Evolutionary conservation across 2,113 vertebrate genomes (phyloP).

Genomic region (Ceratotherium simum): DNA sequence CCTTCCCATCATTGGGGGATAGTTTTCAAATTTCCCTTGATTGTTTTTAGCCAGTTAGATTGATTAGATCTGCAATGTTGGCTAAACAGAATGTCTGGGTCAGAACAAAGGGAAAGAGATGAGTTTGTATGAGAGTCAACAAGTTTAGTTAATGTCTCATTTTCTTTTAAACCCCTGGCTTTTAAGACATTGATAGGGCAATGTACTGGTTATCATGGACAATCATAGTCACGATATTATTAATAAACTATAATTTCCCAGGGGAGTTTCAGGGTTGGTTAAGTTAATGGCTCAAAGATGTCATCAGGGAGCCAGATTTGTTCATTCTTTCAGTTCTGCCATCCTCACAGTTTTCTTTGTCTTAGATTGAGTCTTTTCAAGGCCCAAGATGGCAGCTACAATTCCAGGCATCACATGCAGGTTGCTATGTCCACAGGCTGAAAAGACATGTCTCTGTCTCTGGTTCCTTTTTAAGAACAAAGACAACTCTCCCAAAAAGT

Average conservation of each 20-base stretch:
- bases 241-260: conserved; percentile 26
- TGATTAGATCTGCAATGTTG: conserved; percentile 56
- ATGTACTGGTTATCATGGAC: background rate
- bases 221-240: background rate
- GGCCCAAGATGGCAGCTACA: background rate
- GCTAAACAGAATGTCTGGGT: conserved; percentile 53
- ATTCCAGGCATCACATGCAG: background rate
- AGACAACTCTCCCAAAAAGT: background rate
- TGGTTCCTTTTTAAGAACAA: background rate
- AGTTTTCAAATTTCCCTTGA: conserved; percentile 57
- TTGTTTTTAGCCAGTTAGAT: conserved; percentile 41
- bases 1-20: background rate
- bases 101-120: conserved; percentile 62
- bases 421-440: background rate
- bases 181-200: background rate
- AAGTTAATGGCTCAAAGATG: background rate
- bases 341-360: background rate
- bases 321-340: background rate
- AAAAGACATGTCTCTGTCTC: background rate
- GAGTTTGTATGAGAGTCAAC: conserved; percentile 25
- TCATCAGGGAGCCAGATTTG: background rate
- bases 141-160: background rate
- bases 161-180: conserved; percentile 24
- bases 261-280: background rate
- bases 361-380: background rate